phyloP scores from a whole-genome alignment of 1,140 invertebrate species.

The Drosophila lowei region DNA sequence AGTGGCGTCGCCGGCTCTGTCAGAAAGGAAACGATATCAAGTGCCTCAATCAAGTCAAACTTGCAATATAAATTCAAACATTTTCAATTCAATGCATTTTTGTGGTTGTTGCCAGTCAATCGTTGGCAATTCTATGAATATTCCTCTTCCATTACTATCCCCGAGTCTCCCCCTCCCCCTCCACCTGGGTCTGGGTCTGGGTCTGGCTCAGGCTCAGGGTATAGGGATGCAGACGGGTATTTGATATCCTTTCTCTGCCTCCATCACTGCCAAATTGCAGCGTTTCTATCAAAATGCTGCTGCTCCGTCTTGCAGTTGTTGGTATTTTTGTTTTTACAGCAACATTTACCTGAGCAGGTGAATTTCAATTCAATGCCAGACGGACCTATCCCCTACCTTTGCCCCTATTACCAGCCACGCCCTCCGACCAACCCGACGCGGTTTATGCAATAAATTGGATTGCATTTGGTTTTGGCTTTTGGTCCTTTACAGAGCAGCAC shows the following conservation, averaged over 20 bases:
- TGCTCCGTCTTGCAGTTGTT: conserved; percentile 44
- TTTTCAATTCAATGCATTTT: conserved; percentile 80
- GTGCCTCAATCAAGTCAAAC: conserved; percentile 79
- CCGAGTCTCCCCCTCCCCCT: conserved; percentile 4
- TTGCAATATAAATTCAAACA: conserved; percentile 82
- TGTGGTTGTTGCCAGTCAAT: conserved; percentile 78
- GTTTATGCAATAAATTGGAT: conserved; percentile 78
- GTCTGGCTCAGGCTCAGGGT: too few species aligned
- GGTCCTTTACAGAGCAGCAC: conserved; percentile 20
- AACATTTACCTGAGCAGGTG: conserved; percentile 68
- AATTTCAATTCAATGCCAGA: conserved; percentile 35
- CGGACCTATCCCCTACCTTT: conserved; percentile 3
- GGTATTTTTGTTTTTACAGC: conserved; percentile 52
- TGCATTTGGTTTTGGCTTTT: conserved; percentile 55
- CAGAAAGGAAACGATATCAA: conserved; percentile 77
- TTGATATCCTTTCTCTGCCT: not conserved
- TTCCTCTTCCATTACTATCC: conserved; percentile 37
- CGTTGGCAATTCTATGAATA: conserved; percentile 68
- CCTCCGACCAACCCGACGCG: conserved; percentile 42
- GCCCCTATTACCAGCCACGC: conserved; percentile 14
- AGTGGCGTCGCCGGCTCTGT: conserved; percentile 52
- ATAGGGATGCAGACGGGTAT: too few species aligned
- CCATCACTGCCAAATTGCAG: conserved; percentile 46
- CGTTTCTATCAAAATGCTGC: conserved; percentile 69
- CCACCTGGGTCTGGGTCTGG: not conserved